Evolutionary conservation across 2,888 invertebrate species (phyloP), one percentile per base, ranked within the genome.

Genomic region (Adela reaumurella): DNA sequence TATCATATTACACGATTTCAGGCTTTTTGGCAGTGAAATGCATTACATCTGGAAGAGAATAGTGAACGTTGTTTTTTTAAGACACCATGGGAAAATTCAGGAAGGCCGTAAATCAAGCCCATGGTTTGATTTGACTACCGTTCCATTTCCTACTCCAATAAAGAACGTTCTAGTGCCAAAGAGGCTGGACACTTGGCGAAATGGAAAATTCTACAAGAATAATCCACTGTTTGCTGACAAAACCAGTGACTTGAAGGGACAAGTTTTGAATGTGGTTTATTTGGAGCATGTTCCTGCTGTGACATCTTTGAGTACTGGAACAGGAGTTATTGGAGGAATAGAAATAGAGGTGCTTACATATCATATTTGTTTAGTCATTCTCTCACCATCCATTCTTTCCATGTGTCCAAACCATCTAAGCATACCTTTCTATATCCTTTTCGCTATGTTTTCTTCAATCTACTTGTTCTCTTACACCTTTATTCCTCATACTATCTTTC

Each of bases 21-120:
- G 88, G 4, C 70, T 92, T 1, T 86, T 90, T 57, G 74, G 78
- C 47, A 77, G 81, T 53, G 81, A 86, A 4, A 69, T 88, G 52
- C 82, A 86, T 58, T 88, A 87, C 58, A 64, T 92, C 14, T 92
- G 92, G 92, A 88, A 86, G 52, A 81, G 88, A 52, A 84, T 92
- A 46, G 82, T 91, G 17, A 88, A 89, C 57, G 85, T 89, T 0
- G 65, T 92, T 6, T 92, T 92, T 55, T 69, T 92, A 14, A 81
- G 82, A 46, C 79, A 81, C 56, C 84, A 84, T 58, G 68, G 58
- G 46, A 67, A 68, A 55, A 54, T 64, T 46, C 52, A 45, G 52
- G 65, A 63, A 0, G 46, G 55, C 0, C 29, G 56, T 2, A 70
- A 64, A 51, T 67, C 64, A 53, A 72, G 69, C 19, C 73, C 82